Evolutionary conservation across 2,113 vertebrate genomes (phyloP), one percentile per base, ranked within the genome.

Genomic region (Bos javanicus): DNA sequence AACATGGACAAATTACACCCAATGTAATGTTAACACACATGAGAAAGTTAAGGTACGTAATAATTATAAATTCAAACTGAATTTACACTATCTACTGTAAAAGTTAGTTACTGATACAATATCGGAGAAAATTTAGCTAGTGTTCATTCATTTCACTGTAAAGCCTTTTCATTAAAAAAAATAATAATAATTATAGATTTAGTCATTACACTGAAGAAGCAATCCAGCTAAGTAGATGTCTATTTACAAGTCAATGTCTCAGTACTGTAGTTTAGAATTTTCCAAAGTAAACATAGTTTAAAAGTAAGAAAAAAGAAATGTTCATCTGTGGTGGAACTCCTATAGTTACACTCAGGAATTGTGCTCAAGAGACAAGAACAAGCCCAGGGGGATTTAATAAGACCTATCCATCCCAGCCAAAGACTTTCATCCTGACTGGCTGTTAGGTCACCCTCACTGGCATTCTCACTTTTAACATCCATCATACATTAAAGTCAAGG

Each of bases 1-100:
- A 86, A 99, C 99, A 0, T 99, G 99, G 99, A 99, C 99, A 67
- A 99, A 99, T 98, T 99, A 99, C 96, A 99, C 99, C 9, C 99
- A 98, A 93, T 99, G 99, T 97, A 99, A 99, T 17, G 95, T 98
- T 88, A 99, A 99, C 97, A 99, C 99, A 0, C 99, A 96, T 0
- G 99, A 99, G 97, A 99, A 99, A 98, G 98, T 99, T 97, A 99
- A 99, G 99, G 99, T 99, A 98, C 0, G 96, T 93, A 52, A 57
- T 10, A 36, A 30, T 30, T 48, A 6, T 1, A 0, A 39, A 11
- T 33, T 90, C 19, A 56, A 15, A 6, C n/a, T 57, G 13, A 43
- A 26, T 25, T 78, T 30, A 19, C 9, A 17, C 13, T 13, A 52
- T 43, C 26, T 71, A 5, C 33, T 91, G 28, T 26, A 71, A 78